These are phyloP conservation scores for Trisateles emortualis DNA, from an alignment of 2,888 invertebrate species.

Conservation along the genomic window DNA sequence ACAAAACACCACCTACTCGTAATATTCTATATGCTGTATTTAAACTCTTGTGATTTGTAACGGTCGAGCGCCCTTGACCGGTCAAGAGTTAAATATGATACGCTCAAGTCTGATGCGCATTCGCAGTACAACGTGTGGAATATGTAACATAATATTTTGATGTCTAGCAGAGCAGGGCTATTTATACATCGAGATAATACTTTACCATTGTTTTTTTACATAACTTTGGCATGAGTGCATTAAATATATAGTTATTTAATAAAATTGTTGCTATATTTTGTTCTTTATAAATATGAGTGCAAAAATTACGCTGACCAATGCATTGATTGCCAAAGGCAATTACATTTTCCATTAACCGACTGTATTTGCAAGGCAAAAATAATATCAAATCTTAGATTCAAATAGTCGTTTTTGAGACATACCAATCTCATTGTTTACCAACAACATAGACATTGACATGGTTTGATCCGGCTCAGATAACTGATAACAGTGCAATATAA, in stretches of 20 bases:
- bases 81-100: conserved; percentile 10
- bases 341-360: no score
- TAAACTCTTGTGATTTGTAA: conserved; percentile 4
- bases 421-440: conserved; percentile 15
- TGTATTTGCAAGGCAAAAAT: no score
- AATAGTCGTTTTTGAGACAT: not conserved
- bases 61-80: conserved; percentile 12
- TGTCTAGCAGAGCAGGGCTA: not conserved
- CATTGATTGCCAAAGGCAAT: no score
- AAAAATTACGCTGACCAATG: no score
- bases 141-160: not conserved
- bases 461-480: conserved; percentile 52
- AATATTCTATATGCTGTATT: conserved; percentile 1
- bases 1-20: not conserved
- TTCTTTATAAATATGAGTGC: no score
- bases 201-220: no score
- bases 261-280: no score
- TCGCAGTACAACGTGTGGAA: not conserved
- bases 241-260: no score
- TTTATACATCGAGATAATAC: not conserved
- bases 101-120: not conserved
- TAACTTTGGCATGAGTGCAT: no score
- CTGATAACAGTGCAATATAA: conserved; percentile 48
- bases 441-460: conserved; percentile 51
- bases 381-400: no score